Evolutionary conservation across 2,797 vertebrate genomes (phyloP).

Genomic region (Oophaga sylvatica): DNA sequence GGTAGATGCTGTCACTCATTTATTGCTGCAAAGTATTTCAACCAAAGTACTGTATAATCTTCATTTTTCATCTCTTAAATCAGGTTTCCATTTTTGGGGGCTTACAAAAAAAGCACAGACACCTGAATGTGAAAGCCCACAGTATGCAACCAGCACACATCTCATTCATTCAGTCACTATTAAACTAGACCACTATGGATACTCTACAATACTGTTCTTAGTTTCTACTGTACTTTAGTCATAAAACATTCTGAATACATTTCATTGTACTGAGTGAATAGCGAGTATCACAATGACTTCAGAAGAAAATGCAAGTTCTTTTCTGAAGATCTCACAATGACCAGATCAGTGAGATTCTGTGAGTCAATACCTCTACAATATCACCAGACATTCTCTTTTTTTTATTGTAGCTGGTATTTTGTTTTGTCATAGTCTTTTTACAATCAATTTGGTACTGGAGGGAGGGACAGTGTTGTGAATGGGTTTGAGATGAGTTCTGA

Average conservation of each 20-base stretch:
- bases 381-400: not conserved
- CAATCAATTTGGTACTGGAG: not conserved
- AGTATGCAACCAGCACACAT: not conserved
- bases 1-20: too few relatives aligned
- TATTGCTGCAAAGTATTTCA: too few relatives aligned
- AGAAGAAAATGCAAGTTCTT: not conserved
- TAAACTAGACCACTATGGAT: not conserved
- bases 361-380: not conserved
- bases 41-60: too few relatives aligned
- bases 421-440: not conserved
- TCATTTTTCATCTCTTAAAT: not conserved
- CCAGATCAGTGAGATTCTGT: not conserved
- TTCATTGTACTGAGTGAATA: not conserved
- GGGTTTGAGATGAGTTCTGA: too few relatives aligned
- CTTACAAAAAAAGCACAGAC: too few relatives aligned
- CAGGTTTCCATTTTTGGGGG: not conserved
- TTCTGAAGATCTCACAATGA: constrained; percentile 1
- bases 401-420: not conserved
- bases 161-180: not conserved
- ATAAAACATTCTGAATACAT: not conserved
- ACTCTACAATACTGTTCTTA: not conserved
- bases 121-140: not conserved
- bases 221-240: not conserved
- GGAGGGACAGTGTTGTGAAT: too few relatives aligned
- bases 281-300: constrained; percentile 6